Percentiles rank a stretch among this genome's conserved stretches.
These are phyloP conservation scores for Chrysogorgia sp. DNA, from an alignment of 92 coral and sea anemone genomes.

Conservation along the genomic window DNA sequence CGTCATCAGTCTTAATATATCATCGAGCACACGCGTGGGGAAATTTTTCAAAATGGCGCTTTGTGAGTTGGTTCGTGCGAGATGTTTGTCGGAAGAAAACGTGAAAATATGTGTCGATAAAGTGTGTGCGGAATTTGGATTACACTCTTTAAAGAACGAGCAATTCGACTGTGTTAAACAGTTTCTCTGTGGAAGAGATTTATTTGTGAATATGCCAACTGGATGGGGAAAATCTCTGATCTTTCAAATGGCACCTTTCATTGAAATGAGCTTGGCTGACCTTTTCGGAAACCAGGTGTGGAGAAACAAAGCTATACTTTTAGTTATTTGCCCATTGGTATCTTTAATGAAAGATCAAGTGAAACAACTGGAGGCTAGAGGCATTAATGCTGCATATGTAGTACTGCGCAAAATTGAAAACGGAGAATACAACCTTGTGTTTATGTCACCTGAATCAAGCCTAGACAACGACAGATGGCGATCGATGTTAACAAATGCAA, in stretches of 20 bases:
- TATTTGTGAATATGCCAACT: slow-evolving; percentile 43
- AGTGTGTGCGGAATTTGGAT: not conserved
- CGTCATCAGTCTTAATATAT: not conserved
- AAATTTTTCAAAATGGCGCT: not conserved
- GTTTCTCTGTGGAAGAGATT: slow-evolving; percentile 39
- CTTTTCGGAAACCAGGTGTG: not conserved
- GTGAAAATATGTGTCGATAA: not conserved
- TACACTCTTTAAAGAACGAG: not conserved
- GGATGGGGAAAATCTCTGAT: slow-evolving; percentile 41
- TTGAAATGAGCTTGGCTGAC: slow-evolving; percentile 33
- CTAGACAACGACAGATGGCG: slow-evolving; percentile 34
- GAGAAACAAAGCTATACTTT: slow-evolving; percentile 20
- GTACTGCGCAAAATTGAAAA: slow-evolving; percentile 13
- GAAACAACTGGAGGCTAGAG: slow-evolving; percentile 13
- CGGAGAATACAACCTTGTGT: slow-evolving; percentile 39
- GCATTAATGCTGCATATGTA: slow-evolving; percentile 30
- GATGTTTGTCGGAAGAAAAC: not conserved
- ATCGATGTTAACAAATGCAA: slow-evolving; percentile 27
- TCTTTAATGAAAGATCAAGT: slow-evolving; percentile 59
- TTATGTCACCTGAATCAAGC: slow-evolving; percentile 49
- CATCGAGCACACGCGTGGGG: not conserved
- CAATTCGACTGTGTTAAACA: slow-evolving; percentile 30
- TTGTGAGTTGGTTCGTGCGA: not conserved
- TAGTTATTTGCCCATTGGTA: slow-evolving; percentile 24
- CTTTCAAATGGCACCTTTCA: slow-evolving; percentile 36